These are phyloP conservation scores for Microvelia longipes DNA, from an alignment of 1,140 invertebrate genomes.

Conservation along the genomic window DNA sequence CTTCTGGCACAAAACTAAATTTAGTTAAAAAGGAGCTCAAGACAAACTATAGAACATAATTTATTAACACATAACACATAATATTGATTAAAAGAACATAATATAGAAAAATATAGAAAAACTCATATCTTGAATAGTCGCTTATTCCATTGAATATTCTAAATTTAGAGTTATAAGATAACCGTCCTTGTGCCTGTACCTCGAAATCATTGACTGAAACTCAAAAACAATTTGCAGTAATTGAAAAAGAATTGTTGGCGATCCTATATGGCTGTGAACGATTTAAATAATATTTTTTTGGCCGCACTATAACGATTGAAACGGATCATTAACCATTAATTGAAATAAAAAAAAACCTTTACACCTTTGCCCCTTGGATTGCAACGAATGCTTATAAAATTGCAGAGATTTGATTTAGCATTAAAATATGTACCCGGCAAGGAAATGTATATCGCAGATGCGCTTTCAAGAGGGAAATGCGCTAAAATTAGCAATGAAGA, in stretches of 20 bases:
- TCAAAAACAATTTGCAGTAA: neutral
- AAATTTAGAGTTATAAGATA: neutral
- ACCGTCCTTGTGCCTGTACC: neutral
- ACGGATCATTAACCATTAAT: neutral
- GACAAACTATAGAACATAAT: no score
- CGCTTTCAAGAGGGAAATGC: neutral
- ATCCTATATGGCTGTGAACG: neutral
- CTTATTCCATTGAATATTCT: no score
- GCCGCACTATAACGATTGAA: neutral
- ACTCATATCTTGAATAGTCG: no score
- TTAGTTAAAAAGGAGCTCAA: no score
- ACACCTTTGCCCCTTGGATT: neutral
- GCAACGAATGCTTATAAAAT: neutral
- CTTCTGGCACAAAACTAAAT: no score
- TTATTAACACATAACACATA: no score
- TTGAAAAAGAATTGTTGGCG: neutral
- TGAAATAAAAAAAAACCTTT: neutral
- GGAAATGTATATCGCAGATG: neutral
- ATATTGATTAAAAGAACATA: no score
- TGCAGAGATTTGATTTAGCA: neutral
- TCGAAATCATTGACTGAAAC: neutral
- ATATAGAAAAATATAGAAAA: no score
- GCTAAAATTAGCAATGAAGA: neutral
- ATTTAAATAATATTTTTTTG: neutral
- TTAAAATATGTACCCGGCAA: neutral